Percentiles rank a stretch among this genome's conserved stretches.
Conservation (phyloP, 1,140 invertebrate species). For the Lepidostoma basale region DNA sequence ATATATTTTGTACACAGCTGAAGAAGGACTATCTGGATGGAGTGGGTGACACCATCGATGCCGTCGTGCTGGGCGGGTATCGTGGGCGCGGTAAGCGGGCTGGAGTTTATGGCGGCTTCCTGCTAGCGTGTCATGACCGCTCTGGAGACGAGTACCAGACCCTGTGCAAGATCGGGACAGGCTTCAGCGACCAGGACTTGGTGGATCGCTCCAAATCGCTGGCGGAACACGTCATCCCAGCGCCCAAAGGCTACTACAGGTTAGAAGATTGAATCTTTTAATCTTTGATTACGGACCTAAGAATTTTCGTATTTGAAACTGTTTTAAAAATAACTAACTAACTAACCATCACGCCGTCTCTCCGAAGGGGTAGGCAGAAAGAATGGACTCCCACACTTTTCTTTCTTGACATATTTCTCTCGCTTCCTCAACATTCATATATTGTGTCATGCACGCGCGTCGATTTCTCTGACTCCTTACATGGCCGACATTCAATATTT, state of each 20-base stretch:
- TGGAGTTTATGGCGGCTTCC: constrained; percentile 93
- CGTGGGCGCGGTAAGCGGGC: constrained; percentile 92
- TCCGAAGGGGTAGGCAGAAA: no score
- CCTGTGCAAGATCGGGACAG: constrained; percentile 90
- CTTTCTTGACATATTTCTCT: no score
- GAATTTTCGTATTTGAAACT: no score
- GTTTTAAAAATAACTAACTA: no score
- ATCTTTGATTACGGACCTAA: no score
- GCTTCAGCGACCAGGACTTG: constrained; percentile 93
- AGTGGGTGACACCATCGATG: constrained; percentile 91
- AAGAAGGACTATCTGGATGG: constrained; percentile 98
- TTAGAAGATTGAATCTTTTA: no score
- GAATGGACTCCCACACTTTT: no score
- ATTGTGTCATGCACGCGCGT: no score
- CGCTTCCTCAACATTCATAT: no score
- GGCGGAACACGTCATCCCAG: constrained; percentile 74
- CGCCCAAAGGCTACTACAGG: constrained; percentile 84
- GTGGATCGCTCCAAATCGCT: constrained; percentile 79
- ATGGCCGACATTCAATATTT: no score
- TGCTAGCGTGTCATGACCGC: constrained; percentile 95
- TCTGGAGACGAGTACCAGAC: constrained; percentile 92
- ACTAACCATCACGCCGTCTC: no score
- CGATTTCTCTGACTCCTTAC: no score
- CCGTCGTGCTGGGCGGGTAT: constrained; percentile 96
- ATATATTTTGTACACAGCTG: constrained; percentile 57